These are phyloP conservation scores for Lasioglossum marginatum DNA, from an alignment of 2,888 invertebrate species.

Conservation along the genomic window DNA sequence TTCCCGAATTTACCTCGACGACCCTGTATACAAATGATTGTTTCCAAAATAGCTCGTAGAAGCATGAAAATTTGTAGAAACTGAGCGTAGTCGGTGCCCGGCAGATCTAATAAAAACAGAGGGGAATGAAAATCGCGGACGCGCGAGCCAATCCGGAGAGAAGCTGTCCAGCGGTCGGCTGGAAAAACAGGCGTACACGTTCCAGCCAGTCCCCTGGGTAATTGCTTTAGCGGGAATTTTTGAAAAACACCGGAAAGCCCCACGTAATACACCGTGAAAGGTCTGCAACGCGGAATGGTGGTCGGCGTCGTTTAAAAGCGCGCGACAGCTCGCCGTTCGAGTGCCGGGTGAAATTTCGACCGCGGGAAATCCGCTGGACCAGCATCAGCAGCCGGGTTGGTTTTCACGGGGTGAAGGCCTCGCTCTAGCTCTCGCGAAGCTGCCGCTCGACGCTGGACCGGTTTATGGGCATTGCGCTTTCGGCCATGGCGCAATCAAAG, in stretches of 20 bases:
- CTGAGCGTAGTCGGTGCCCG: background rate
- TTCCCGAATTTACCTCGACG: too few species aligned
- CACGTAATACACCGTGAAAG: conserved; percentile 69
- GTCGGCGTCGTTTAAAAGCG: conserved; percentile 53
- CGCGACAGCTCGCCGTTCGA: conserved; percentile 29
- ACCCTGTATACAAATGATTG: background rate
- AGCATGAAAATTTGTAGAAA: background rate
- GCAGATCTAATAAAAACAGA: conserved; percentile 2
- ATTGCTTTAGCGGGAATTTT: conserved; percentile 68
- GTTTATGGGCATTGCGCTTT: conserved; percentile 79
- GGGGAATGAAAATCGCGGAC: conserved; percentile 21
- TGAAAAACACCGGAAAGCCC: conserved; percentile 63
- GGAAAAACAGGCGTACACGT: conserved; percentile 52
- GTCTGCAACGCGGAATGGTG: conserved; percentile 61
- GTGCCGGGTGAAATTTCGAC: conserved; percentile 55
- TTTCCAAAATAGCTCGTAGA: background rate
- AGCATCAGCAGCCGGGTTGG: background rate
- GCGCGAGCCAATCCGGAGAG: conserved; percentile 20
- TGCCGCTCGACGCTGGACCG: conserved; percentile 65
- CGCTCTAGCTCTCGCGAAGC: conserved; percentile 44
- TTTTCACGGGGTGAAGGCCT: conserved; percentile 18
- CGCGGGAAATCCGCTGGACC: conserved; percentile 60
- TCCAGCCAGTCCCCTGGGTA: conserved; percentile 25
- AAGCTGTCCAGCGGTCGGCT: conserved; percentile 36
- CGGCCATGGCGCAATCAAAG: conserved; percentile 80